Percentiles rank a stretch among this genome's conserved stretches.
These are phyloP conservation scores for Phania funesta DNA, from an alignment of 2,888 invertebrate species.

Conservation along the genomic window DNA sequence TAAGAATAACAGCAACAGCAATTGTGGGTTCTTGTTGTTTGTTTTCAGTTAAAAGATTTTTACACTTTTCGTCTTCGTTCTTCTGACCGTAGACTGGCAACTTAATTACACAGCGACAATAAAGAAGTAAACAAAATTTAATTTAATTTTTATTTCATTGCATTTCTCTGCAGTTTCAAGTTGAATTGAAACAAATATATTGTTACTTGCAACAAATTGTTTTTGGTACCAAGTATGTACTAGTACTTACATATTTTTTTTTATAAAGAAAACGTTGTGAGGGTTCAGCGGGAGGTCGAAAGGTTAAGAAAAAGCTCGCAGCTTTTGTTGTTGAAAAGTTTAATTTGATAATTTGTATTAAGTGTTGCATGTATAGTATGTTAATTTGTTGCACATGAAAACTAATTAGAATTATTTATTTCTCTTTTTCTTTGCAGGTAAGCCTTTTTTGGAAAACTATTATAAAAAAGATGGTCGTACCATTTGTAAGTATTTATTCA, in stretches of 20 bases:
- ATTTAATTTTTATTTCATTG: constrained; percentile 32
- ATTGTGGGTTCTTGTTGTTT: constrained; percentile 24
- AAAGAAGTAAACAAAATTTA: constrained; percentile 40
- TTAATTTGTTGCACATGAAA: neutral
- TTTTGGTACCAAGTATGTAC: neutral
- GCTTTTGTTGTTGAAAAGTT: neutral
- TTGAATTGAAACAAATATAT: constrained; percentile 7
- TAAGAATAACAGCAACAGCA: constrained; percentile 4
- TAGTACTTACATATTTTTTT: neutral
- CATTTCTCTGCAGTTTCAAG: neutral
- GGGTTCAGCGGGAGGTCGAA: neutral
- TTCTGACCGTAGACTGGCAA: constrained; percentile 14
- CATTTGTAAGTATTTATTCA: constrained; percentile 20
- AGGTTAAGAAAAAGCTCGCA: neutral
- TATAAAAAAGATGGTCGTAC: neutral
- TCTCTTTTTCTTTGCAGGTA: constrained; percentile 40
- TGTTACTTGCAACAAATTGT: constrained; percentile 18
- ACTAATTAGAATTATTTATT: constrained; percentile 13
- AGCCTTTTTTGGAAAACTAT: neutral
- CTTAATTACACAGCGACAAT: constrained; percentile 42
- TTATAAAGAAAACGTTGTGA: neutral
- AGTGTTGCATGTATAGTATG: neutral
- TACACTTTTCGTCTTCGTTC: neutral
- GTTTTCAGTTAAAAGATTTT: constrained; percentile 12
- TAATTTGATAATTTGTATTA: neutral